Conservation (phyloP, 2,797 vertebrate genomes). For the Ispidina lecontei region DNA sequence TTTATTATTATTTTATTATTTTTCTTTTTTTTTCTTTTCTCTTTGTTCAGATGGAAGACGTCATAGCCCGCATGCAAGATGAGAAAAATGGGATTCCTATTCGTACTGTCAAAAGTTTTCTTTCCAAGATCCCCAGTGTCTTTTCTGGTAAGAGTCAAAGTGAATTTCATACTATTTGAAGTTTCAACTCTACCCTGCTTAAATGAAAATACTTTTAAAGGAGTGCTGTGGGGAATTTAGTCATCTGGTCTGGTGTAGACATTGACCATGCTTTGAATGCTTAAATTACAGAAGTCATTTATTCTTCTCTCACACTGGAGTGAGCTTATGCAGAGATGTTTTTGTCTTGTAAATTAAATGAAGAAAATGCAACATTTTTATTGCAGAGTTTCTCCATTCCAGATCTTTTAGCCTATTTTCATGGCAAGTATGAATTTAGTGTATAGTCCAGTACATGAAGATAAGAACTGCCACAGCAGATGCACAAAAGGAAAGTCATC, state of each 20-base stretch:
- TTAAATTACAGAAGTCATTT: neutral
- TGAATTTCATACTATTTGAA: neutral
- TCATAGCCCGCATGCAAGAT: constrained; percentile 97
- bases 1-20: neutral
- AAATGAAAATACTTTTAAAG: neutral
- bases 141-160: constrained; percentile 90
- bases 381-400: neutral
- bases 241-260: neutral
- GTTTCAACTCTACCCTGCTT: neutral
- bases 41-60: constrained; percentile 90
- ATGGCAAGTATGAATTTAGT: neutral
- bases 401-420: neutral
- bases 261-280: neutral
- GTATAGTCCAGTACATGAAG: neutral
- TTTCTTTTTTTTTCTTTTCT: neutral
- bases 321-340: neutral
- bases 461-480: neutral
- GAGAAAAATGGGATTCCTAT: constrained; percentile 97
- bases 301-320: neutral
- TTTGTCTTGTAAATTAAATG: neutral
- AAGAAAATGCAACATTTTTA: neutral
- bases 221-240: neutral
- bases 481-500: neutral
- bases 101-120: constrained; percentile 97
- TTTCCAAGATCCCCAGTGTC: constrained; percentile 97